Conservation (phyloP, 1,140 invertebrate species). For the Liolophura sinensis region DNA sequence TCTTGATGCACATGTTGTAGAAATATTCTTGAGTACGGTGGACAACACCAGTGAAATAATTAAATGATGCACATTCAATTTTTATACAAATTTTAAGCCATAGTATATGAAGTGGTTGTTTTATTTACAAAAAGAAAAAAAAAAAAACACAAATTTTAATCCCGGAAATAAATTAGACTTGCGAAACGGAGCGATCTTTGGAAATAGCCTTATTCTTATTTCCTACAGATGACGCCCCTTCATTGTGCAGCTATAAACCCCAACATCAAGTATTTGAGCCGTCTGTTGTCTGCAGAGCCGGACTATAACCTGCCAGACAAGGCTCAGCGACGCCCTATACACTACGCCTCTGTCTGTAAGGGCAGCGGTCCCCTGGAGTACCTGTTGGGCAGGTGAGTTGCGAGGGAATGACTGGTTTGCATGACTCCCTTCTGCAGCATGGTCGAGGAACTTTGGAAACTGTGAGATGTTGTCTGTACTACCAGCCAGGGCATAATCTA, state of each 20-base stretch:
- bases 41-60: too few relatives aligned
- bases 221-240: constrained; percentile 60
- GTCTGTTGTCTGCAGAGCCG: constrained; percentile 55
- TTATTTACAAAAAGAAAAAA: neutral
- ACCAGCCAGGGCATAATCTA: too few relatives aligned
- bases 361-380: constrained; percentile 60
- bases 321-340: constrained; percentile 58
- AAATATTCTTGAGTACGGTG: too few relatives aligned
- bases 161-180: neutral
- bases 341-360: constrained; percentile 63
- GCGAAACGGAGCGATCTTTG: neutral
- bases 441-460: too few relatives aligned
- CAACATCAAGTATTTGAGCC: constrained; percentile 59
- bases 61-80: too few relatives aligned
- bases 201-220: constrained; percentile 4
- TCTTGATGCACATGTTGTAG: too few relatives aligned
- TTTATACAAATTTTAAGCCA: too few relatives aligned
- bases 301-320: constrained; percentile 60
- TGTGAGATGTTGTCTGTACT: too few relatives aligned
- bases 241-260: constrained; percentile 66
- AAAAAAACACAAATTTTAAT: neutral
- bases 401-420: too few relatives aligned
- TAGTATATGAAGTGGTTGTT: too few relatives aligned
- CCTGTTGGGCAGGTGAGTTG: constrained; percentile 53
- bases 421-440: too few relatives aligned